These are phyloP conservation scores for Oxycera nigricornis DNA, from an alignment of 2,888 invertebrate genomes.

Conservation along the genomic window DNA sequence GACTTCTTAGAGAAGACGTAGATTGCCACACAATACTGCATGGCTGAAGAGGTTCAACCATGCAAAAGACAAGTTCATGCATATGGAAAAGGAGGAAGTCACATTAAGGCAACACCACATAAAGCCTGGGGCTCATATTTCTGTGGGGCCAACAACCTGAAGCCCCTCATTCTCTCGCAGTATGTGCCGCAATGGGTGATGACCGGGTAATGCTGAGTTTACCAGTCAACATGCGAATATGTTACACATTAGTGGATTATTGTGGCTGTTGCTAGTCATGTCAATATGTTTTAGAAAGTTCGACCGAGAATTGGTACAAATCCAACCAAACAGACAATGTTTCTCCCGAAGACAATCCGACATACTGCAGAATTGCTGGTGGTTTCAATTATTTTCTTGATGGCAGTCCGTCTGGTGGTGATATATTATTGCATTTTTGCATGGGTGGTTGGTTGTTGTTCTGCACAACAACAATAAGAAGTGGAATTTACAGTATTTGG, in stretches of 20 bases:
- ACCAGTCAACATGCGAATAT: too few relatives aligned
- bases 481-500: not conserved
- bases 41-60: not conserved
- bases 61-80: not conserved
- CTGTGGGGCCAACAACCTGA: not conserved
- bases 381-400: not conserved
- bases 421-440: not conserved
- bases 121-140: not conserved
- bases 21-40: too few relatives aligned
- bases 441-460: not conserved
- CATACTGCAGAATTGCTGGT: not conserved
- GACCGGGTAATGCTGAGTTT: too few relatives aligned
- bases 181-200: too few relatives aligned
- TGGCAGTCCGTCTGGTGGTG: not conserved
- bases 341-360: not conserved
- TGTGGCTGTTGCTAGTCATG: too few relatives aligned
- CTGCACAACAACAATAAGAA: too few relatives aligned
- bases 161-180: too few relatives aligned
- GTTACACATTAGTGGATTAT: too few relatives aligned
- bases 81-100: not conserved
- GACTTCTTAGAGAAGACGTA: too few relatives aligned
- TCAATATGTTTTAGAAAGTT: too few relatives aligned
- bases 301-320: too few relatives aligned
- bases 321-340: not conserved
- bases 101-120: not conserved